Evolutionary conservation across 2,888 invertebrate genomes (phyloP).

Genomic region (Gastracanthus pulcherrimus): DNA sequence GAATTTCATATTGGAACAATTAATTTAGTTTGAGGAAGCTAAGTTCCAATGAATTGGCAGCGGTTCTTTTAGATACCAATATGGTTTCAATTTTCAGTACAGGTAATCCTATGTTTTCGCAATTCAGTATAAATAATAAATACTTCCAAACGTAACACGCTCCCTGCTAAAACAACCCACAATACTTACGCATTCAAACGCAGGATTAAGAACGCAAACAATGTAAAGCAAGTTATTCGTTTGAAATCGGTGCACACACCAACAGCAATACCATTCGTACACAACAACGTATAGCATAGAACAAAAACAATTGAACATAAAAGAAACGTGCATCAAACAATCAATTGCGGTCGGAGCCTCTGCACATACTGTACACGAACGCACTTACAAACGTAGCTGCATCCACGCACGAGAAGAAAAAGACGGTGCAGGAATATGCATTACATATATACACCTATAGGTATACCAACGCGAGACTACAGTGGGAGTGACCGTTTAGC

Average conservation of each 20-base stretch:
- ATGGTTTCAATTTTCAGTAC: too few species aligned
- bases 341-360: neutral
- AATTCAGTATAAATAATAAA: neutral
- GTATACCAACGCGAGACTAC: too few species aligned
- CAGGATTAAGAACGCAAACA: neutral
- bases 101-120: neutral
- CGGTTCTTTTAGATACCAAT: too few species aligned
- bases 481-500: conserved; percentile 53
- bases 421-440: neutral
- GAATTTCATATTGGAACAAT: too few species aligned
- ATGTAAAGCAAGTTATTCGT: neutral
- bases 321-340: neutral
- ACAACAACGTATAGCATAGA: neutral
- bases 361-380: neutral
- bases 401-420: neutral
- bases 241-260: neutral
- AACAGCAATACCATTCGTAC: neutral
- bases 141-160: neutral
- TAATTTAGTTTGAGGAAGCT: too few species aligned
- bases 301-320: neutral
- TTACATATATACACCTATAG: too few species aligned
- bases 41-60: too few species aligned
- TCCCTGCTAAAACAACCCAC: neutral
- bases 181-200: neutral
- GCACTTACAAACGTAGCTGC: neutral